Evolutionary conservation across 2,113 vertebrate genomes (phyloP).

Genomic region (Notothenia coriiceps): DNA sequence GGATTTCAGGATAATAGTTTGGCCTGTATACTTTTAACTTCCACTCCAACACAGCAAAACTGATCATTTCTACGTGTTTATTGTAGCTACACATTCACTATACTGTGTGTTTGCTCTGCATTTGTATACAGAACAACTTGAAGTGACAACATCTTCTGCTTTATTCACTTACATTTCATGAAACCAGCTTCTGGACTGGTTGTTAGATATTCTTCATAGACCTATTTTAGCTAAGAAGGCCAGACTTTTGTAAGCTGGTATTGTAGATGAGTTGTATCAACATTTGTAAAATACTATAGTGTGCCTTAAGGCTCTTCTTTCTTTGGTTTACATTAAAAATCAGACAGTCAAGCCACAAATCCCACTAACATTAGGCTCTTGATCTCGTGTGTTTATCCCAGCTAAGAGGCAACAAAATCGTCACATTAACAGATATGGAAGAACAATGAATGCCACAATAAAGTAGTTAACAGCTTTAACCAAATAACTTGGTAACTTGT

Average conservation of each 20-base stretch:
- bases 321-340: constrained; percentile 18
- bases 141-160: background rate
- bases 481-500: background rate
- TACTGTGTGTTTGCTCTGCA: background rate
- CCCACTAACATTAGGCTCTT: constrained; percentile 6
- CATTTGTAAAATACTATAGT: constrained; percentile 2
- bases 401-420: background rate
- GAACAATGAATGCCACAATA: background rate
- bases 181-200: background rate
- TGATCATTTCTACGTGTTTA: background rate
- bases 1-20: too few relatives aligned
- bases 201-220: constrained; percentile 1
- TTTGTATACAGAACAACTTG: background rate
- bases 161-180: background rate
- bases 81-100: background rate
- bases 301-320: constrained; percentile 23
- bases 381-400: background rate
- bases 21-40: too few relatives aligned
- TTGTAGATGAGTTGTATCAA: constrained; percentile 7
- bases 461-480: background rate
- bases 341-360: constrained; percentile 13
- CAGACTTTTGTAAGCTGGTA: background rate
- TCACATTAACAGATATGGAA: background rate
- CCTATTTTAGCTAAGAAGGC: background rate
- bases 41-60: too few relatives aligned